Evolutionary conservation across 2,113 vertebrate species (phyloP).

Genomic region (Hippocampus comes): DNA sequence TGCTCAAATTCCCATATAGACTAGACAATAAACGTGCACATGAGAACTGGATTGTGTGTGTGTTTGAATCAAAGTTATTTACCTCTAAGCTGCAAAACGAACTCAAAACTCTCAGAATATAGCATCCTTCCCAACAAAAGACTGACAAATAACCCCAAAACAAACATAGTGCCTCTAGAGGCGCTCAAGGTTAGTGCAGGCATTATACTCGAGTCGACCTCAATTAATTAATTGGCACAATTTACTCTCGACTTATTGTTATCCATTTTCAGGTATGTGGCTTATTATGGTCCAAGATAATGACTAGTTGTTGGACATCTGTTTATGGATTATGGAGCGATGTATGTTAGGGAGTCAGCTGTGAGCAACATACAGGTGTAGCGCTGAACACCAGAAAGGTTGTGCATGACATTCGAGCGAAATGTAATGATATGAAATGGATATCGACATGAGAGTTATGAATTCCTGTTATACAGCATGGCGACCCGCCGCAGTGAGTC

Average conservation of each 20-base stretch:
- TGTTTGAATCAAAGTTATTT: no score
- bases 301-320: not conserved
- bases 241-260: not conserved
- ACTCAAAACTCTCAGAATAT: no score
- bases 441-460: conserved; percentile 60
- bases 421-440: not conserved
- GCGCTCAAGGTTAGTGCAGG: no score
- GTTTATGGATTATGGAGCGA: not conserved
- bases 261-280: not conserved
- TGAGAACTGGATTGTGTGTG: no score
- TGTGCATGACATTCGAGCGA: conserved; percentile 7
- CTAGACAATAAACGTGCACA: no score
- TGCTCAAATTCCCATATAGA: no score
- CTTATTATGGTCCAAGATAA: not conserved
- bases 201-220: no score
- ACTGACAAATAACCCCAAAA: no score
- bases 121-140: no score
- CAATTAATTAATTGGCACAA: no score
- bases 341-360: not conserved
- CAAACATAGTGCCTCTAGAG: no score
- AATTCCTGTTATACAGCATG: conserved; percentile 61
- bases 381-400: not conserved
- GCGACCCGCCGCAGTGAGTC: conserved; percentile 74
- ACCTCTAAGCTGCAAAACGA: no score
- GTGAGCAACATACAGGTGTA: not conserved